phyloP scores from a whole-genome alignment of 2,888 invertebrate genomes.

The Sinodicranocentrus sp. region DNA sequence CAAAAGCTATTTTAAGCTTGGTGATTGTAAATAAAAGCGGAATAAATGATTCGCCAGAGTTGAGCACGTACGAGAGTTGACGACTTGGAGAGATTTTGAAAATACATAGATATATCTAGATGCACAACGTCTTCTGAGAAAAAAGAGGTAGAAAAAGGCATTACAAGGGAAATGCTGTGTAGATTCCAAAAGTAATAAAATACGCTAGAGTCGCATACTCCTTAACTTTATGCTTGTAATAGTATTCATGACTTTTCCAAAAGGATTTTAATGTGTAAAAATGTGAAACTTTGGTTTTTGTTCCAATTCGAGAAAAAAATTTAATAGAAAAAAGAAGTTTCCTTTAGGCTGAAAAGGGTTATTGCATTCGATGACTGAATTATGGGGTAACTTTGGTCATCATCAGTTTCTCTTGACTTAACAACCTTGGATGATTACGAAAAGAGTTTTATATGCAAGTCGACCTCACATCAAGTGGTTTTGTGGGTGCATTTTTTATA shows the following conservation, averaged over 20 bases:
- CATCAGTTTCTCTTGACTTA: slow-evolving; percentile 36
- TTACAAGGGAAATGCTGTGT: no score
- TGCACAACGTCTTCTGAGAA: no score
- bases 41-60: slow-evolving; percentile 32
- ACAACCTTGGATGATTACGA: neutral
- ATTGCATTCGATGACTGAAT: slow-evolving; percentile 59
- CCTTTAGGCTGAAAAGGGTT: neutral
- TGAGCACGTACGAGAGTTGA: no score
- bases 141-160: no score
- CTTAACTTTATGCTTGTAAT: no score
- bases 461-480: no score
- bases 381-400: slow-evolving; percentile 66
- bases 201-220: no score
- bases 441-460: no score
- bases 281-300: slow-evolving; percentile 55
- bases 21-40: slow-evolving; percentile 49
- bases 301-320: slow-evolving; percentile 59
- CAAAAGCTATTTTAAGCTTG: slow-evolving; percentile 22
- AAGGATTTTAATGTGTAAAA: slow-evolving; percentile 44
- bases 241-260: neutral
- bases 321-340: slow-evolving; percentile 43
- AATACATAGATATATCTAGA: no score
- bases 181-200: no score
- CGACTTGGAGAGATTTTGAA: no score
- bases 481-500: no score